Conservation (phyloP, 2,888 invertebrate genomes). For the Rotaria sp. region DNA sequence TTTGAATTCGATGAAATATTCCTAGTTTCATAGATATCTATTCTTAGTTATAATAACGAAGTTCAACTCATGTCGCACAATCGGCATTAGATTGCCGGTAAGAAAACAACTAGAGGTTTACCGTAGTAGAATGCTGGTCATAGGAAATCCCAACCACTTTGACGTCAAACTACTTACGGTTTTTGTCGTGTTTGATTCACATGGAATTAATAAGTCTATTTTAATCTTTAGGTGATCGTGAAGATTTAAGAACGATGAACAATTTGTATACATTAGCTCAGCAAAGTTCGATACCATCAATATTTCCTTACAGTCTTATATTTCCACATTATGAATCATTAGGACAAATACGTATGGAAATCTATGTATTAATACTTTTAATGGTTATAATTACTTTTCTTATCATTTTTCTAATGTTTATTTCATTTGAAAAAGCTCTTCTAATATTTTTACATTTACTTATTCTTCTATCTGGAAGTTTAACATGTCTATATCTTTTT, state of each 20-base stretch:
- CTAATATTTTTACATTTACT: neutral
- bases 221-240: neutral
- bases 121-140: too few species aligned
- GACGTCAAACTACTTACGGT: too few species aligned
- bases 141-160: too few species aligned
- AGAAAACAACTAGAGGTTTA: too few species aligned
- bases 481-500: slow-evolving; percentile 20
- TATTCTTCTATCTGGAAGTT: neutral
- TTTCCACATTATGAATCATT: slow-evolving; percentile 12
- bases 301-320: neutral
- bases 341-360: neutral
- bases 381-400: neutral
- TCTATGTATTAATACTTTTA: neutral
- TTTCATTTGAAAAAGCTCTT: neutral
- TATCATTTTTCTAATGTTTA: neutral
- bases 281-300: neutral
- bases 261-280: neutral
- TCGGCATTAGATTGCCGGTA: too few species aligned
- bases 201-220: neutral
- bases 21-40: too few species aligned
- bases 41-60: too few species aligned
- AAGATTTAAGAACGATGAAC: neutral
- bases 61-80: too few species aligned
- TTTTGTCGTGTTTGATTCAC: too few species aligned
- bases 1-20: too few species aligned